Evolutionary conservation across 2,113 vertebrate species (phyloP).

Genomic region (Platysternon megacephalum): DNA sequence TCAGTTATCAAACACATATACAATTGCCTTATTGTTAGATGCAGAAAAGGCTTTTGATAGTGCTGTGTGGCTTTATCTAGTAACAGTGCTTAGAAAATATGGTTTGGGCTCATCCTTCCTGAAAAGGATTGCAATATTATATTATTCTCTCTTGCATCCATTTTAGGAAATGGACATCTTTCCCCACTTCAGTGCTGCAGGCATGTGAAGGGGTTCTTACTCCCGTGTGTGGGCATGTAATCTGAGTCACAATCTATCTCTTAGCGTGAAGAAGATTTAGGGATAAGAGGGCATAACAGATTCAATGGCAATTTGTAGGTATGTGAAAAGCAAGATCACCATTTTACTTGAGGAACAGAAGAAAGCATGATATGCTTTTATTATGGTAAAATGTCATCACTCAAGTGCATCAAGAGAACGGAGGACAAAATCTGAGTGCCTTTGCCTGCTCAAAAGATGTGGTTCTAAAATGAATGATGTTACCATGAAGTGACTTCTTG

Average conservation of each 20-base stretch:
- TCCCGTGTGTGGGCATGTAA: not conserved
- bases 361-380: fast-evolving
- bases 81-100: fast-evolving
- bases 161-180: no score
- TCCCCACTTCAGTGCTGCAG: no score
- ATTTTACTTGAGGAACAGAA: not conserved
- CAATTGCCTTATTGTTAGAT: not conserved
- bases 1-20: not conserved
- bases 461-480: not conserved
- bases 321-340: fast-evolving
- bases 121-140: fast-evolving
- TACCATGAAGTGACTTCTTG: not conserved
- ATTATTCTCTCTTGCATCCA: fast-evolving
- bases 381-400: fast-evolving
- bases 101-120: not conserved
- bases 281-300: not conserved
- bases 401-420: not conserved
- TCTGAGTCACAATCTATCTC: not conserved
- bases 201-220: no score
- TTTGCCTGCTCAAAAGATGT: not conserved
- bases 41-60: not conserved
- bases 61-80: not conserved
- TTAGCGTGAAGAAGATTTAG: not conserved
- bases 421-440: fast-evolving
- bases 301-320: not conserved